phyloP scores from a whole-genome alignment of 1,140 invertebrate genomes.

The Bombus picipes region DNA sequence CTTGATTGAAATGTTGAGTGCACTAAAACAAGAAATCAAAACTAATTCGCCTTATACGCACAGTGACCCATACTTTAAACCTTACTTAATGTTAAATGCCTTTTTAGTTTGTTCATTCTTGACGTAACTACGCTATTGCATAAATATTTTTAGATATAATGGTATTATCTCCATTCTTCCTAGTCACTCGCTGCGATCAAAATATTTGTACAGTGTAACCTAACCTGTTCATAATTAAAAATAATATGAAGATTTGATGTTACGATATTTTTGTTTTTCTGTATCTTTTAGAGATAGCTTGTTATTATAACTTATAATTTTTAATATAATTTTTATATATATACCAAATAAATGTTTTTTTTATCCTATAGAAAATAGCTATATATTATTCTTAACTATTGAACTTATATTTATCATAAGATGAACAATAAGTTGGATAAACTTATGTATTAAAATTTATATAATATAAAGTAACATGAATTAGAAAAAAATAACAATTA shows the following conservation, averaged over 20 bases:
- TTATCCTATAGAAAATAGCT: background rate
- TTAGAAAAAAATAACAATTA: background rate
- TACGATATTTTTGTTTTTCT: background rate
- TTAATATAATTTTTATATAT: background rate
- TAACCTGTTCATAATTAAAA: constrained; percentile 27
- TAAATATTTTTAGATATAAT: background rate
- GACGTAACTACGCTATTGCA: background rate
- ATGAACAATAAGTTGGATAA: background rate
- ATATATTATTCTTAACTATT: background rate
- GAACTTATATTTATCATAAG: background rate
- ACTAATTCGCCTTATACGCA: background rate
- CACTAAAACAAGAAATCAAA: background rate
- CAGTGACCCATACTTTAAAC: constrained; percentile 12
- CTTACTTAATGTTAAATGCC: background rate
- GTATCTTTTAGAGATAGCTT: background rate
- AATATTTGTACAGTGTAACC: constrained; percentile 20
- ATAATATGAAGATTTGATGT: background rate
- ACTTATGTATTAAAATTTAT: background rate
- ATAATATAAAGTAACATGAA: background rate
- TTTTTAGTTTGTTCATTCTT: background rate
- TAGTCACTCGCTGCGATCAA: background rate
- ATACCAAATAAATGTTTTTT: background rate
- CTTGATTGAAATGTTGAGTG: background rate
- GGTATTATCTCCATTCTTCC: background rate
- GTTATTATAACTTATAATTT: too few relatives aligned